Conservation (phyloP, 1,140 invertebrate species). For the Platyscapa corneri region DNA sequence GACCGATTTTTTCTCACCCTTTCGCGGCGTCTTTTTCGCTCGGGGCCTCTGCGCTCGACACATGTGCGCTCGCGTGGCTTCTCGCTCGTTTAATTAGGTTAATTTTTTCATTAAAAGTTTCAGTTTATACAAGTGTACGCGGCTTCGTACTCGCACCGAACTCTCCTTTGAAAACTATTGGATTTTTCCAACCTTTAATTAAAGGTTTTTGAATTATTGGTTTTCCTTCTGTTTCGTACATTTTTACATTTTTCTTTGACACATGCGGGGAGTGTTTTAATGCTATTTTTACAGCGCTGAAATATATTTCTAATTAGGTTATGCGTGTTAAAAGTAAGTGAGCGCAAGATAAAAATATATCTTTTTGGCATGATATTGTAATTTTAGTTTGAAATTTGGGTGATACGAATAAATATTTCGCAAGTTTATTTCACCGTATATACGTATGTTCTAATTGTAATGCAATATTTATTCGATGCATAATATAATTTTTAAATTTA, state of each 20-base stretch:
- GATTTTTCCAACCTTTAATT: conserved; percentile 41
- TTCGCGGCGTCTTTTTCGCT: conserved; percentile 12
- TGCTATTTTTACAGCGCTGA: background rate
- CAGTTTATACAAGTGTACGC: background rate
- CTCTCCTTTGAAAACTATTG: conserved; percentile 3
- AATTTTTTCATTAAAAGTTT: conserved; percentile 48
- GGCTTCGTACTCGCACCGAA: background rate
- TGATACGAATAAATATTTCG: no score
- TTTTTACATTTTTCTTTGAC: conserved; percentile 22
- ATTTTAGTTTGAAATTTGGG: no score
- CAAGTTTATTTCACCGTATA: no score
- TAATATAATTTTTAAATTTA: no score
- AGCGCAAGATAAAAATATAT: background rate
- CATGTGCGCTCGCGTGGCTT: background rate
- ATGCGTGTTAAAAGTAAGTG: background rate
- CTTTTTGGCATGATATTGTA: no score
- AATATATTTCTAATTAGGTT: conserved; percentile 2
- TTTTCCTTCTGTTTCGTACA: background rate
- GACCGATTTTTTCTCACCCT: background rate
- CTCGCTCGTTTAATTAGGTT: conserved; percentile 36
- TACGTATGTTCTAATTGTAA: no score
- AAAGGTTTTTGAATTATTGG: conserved; percentile 26
- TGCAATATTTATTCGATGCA: no score
- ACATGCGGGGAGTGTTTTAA: background rate
- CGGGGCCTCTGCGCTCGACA: background rate